Percentiles rank a stretch among this genome's conserved stretches.
phyloP scores from a whole-genome alignment of 1,140 invertebrate species.

The Tribolium madens region DNA sequence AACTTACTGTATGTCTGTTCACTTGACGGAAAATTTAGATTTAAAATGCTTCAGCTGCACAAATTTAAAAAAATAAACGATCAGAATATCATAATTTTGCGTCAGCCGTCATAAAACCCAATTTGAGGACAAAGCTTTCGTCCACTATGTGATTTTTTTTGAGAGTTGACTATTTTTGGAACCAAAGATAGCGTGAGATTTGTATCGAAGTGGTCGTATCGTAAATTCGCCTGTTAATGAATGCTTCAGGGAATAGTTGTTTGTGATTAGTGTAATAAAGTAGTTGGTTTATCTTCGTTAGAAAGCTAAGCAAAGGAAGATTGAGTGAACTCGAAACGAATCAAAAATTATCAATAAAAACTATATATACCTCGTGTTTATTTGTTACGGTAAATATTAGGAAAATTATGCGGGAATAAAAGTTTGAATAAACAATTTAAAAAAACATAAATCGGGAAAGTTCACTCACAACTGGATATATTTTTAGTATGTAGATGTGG shows the following conservation, averaged over 20 bases:
- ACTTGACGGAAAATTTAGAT: too few relatives aligned
- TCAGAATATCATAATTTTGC: too few relatives aligned
- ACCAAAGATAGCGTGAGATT: constrained; percentile 12
- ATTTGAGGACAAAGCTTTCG: too few relatives aligned
- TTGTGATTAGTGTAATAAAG: constrained; percentile 20
- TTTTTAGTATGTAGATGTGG: neutral
- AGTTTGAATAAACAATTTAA: constrained; percentile 21
- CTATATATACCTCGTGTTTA: constrained; percentile 1
- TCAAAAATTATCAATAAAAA: constrained; percentile 23
- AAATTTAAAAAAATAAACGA: too few relatives aligned
- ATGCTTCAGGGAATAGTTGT: constrained; percentile 4
- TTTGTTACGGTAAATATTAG: constrained; percentile 2
- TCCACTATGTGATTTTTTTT: too few relatives aligned
- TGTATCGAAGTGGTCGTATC: neutral
- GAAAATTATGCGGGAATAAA: constrained; percentile 11
- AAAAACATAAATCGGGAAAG: neutral
- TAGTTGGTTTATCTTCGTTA: constrained; percentile 1
- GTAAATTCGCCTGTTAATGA: constrained; percentile 11
- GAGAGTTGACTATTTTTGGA: neutral
- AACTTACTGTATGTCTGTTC: too few relatives aligned
- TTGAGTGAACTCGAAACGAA: neutral
- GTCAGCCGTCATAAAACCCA: too few relatives aligned
- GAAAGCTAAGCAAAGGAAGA: neutral
- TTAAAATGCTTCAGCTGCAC: too few relatives aligned
- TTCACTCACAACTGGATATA: neutral